These are phyloP conservation scores for Amphipyra berbera DNA, from an alignment of 2,888 invertebrate species.

Conservation along the genomic window DNA sequence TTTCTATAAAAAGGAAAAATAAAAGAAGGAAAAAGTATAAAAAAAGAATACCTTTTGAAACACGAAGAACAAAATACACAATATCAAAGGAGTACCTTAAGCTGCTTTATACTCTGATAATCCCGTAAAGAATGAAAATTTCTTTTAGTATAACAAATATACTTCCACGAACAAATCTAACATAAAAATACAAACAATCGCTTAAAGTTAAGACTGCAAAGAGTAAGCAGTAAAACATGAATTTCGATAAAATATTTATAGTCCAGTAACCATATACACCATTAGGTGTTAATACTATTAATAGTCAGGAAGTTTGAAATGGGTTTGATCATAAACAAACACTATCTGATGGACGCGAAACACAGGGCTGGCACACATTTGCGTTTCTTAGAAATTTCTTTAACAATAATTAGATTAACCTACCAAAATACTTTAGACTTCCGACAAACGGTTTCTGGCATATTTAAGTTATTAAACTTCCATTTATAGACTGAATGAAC, in stretches of 20 bases:
- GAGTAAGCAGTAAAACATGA: conserved; percentile 8
- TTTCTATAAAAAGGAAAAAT: neutral
- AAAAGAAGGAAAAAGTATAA: neutral
- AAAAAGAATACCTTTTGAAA: neutral
- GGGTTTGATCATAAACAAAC: conserved; percentile 67
- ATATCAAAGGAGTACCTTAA: conserved; percentile 3
- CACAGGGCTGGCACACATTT: conserved; percentile 50
- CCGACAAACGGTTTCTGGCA: conserved; percentile 24
- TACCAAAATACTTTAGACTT: conserved; percentile 25
- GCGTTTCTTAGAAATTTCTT: conserved; percentile 37
- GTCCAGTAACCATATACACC: conserved; percentile 34
- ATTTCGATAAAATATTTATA: conserved; percentile 44
- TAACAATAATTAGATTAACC: conserved; percentile 26
- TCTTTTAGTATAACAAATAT: conserved; percentile 6
- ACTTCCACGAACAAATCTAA: neutral
- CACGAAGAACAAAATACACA: neutral
- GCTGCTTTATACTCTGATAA: conserved; percentile 11
- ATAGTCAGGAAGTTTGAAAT: conserved; percentile 64
- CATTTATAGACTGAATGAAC: conserved; percentile 21
- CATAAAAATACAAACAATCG: conserved; percentile 2
- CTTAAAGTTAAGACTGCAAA: neutral
- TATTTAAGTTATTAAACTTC: conserved; percentile 37
- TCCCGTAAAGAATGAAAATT: neutral
- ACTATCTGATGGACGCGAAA: conserved; percentile 62
- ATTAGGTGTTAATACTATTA: conserved; percentile 62